Percentiles rank a stretch among this genome's conserved stretches.
Conservation (phyloP, 1,140 invertebrate species). For the Pristionchus pacificus region DNA sequence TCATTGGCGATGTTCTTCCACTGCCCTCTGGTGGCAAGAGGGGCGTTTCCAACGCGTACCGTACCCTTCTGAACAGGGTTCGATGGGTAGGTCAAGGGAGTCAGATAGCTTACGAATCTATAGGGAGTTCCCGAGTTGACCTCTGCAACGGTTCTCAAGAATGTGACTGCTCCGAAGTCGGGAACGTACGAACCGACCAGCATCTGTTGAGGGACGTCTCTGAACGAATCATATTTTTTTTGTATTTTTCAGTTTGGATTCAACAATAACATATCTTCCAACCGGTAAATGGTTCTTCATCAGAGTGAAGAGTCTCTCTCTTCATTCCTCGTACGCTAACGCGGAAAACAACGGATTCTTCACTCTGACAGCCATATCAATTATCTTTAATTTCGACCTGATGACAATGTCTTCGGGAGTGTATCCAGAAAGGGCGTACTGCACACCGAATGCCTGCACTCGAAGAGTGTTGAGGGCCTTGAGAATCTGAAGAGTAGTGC, state of each 20-base stretch:
- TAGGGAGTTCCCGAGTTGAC: background rate
- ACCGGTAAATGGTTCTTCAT: no score
- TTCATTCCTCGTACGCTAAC: no score
- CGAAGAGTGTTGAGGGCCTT: background rate
- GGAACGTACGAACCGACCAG: background rate
- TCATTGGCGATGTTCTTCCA: background rate
- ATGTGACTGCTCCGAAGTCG: background rate
- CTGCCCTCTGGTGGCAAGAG: background rate
- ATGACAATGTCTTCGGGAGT: background rate
- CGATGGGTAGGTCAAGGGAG: no score
- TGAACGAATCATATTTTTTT: no score
- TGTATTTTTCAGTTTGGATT: no score
- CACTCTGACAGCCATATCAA: no score
- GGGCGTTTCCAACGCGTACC: background rate
- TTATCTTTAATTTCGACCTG: no score
- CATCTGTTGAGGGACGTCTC: no score
- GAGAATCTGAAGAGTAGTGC: background rate
- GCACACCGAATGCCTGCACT: background rate
- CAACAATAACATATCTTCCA: no score
- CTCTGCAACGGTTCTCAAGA: background rate
- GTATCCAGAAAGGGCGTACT: background rate
- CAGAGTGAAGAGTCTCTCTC: no score
- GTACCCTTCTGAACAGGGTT: background rate
- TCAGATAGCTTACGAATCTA: background rate
- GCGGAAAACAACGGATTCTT: no score